Evolutionary conservation across 2,797 vertebrate species (phyloP).

Genomic region (Propithecus deckenii): DNA sequence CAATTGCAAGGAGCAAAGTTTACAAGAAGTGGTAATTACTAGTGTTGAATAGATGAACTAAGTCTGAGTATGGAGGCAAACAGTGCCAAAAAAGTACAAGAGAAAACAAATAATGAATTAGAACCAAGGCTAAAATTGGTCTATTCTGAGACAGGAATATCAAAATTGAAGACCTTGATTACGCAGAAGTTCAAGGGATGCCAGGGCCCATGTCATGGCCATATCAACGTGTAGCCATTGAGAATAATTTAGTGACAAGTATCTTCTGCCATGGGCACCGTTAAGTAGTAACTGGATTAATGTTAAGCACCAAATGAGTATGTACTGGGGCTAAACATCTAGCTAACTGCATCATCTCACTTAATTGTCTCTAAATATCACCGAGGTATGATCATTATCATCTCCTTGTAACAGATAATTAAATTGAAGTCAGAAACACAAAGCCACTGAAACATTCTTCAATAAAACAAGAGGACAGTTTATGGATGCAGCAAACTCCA

Average conservation of each 20-base stretch:
- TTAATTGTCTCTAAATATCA: neutral
- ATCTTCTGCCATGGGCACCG: neutral
- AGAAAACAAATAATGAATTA: neutral
- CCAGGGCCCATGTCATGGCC: neutral
- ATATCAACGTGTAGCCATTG: neutral
- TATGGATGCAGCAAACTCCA: neutral
- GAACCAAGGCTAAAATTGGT: neutral
- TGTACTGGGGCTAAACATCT: neutral
- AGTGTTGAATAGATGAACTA: neutral
- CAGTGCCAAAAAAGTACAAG: neutral
- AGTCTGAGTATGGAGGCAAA: neutral
- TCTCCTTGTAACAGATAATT: neutral
- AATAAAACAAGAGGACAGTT: neutral
- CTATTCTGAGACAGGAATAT: neutral
- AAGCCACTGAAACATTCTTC: neutral
- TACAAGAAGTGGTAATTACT: neutral
- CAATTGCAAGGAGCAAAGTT: neutral
- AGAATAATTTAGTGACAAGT: neutral
- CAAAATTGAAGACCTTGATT: neutral
- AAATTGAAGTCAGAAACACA: slow-evolving; percentile 40
- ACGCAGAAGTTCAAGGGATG: neutral
- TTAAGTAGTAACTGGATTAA: neutral
- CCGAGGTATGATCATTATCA: neutral
- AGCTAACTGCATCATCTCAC: neutral
- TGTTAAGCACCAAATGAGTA: neutral